Evolutionary conservation across 2,797 vertebrate genomes (phyloP).

Genomic region (Aphelocoma californica): DNA sequence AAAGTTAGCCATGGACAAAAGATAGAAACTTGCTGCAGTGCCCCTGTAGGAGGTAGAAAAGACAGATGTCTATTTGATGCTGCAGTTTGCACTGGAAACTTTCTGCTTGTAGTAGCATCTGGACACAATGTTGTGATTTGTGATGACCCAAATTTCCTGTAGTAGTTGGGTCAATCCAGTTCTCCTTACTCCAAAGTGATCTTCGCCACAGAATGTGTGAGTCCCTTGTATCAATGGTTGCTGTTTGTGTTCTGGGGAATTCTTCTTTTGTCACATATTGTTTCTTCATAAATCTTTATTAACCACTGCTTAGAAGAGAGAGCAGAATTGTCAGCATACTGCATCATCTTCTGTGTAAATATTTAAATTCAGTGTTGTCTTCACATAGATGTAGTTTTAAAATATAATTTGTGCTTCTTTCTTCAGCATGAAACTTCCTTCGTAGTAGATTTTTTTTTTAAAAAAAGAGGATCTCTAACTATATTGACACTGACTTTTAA

Average conservation of each 20-base stretch:
- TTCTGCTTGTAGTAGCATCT: neutral
- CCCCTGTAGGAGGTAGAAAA: neutral
- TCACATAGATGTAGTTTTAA: neutral
- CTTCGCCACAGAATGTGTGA: neutral
- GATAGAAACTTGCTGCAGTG: neutral
- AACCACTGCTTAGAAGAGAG: neutral
- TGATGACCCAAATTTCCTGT: neutral
- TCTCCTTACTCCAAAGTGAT: neutral
- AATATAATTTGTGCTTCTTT: neutral
- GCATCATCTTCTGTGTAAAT: neutral
- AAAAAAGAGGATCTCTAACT: neutral
- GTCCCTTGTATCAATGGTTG: neutral
- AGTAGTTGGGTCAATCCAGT: neutral
- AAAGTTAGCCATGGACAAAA: neutral
- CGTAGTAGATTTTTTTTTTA: neutral
- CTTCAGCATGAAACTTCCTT: neutral
- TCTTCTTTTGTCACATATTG: neutral
- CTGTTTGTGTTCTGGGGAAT: neutral
- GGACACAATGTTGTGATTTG: neutral
- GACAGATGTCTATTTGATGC: neutral
- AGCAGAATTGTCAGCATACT: neutral
- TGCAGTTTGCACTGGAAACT: neutral
- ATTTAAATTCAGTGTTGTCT: neutral
- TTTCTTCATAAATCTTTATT: neutral
- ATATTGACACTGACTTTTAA: neutral